Evolutionary conservation across 1,140 invertebrate species (phyloP).

Genomic region (Bradysia coprophila): DNA sequence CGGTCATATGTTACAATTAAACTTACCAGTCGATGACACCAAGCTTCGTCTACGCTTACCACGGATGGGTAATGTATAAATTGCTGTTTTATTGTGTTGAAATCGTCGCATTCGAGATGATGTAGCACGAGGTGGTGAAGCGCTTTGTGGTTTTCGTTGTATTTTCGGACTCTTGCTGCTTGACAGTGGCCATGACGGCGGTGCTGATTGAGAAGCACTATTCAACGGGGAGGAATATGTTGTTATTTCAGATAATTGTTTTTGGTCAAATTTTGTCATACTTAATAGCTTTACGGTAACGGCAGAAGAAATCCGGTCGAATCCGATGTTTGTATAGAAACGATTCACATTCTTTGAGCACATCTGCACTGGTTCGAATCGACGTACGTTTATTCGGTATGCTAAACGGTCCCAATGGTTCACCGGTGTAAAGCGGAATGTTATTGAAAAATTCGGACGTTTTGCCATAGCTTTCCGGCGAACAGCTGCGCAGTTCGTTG

Average conservation of each 20-base stretch:
- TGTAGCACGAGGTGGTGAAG: not conserved
- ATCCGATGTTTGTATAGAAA: constrained; percentile 40
- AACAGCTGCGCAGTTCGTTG: not conserved
- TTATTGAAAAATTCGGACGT: constrained; percentile 19
- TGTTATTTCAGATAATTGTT: not conserved
- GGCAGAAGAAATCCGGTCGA: constrained; percentile 42
- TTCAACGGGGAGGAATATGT: constrained; percentile 1
- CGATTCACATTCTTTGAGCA: constrained; percentile 37
- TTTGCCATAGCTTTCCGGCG: constrained; percentile 9
- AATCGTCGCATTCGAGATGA: constrained; percentile 6
- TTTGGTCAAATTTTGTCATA: constrained; percentile 6
- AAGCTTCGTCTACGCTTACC: not conserved
- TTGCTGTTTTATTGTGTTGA: constrained; percentile 17
- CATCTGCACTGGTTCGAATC: constrained; percentile 26
- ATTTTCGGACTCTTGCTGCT: not conserved
- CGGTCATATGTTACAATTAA: too few species aligned
- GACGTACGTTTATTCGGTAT: not conserved
- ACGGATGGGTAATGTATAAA: constrained; percentile 15
- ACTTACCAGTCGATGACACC: not conserved
- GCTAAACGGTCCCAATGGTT: constrained; percentile 11
- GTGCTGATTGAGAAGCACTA: not conserved
- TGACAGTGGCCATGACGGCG: not conserved
- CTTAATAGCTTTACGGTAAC: constrained; percentile 23
- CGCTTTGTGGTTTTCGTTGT: constrained; percentile 3
- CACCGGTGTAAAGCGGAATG: constrained; percentile 17